Conservation (phyloP, 2,113 vertebrate genomes). For the Sebastes schlegelii region DNA sequence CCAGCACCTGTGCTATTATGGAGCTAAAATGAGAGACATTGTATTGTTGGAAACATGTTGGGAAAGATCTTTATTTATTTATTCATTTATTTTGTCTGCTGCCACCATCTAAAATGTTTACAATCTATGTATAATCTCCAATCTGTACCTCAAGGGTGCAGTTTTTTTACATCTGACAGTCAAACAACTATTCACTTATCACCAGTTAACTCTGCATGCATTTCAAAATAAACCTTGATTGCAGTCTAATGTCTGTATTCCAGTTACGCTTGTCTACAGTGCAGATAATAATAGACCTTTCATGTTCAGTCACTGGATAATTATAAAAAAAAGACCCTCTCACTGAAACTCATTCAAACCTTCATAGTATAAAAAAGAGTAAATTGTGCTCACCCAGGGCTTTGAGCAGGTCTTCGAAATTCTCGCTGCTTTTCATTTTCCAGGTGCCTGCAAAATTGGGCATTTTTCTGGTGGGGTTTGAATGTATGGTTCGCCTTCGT, state of each 20-base stretch:
- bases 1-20: neutral
- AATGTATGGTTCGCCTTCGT: constrained; percentile 20
- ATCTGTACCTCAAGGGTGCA: neutral
- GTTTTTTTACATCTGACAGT: neutral
- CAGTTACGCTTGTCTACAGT: neutral
- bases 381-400: constrained; percentile 86
- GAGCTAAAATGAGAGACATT: neutral
- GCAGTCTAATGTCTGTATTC: neutral
- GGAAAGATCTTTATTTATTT: neutral
- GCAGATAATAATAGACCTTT: neutral
- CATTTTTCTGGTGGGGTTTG: constrained; percentile 80
- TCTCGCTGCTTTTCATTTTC: constrained; percentile 94
- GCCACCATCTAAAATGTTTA: neutral
- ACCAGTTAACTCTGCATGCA: neutral
- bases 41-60: neutral
- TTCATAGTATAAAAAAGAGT: neutral
- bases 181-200: neutral
- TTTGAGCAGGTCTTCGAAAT: constrained; percentile 94
- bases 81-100: neutral
- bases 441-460: constrained; percentile 91
- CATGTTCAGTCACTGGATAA: neutral
- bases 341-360: constrained; percentile 6
- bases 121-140: neutral
- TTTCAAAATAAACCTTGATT: neutral
- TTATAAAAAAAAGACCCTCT: neutral